Evolutionary conservation across 1,140 invertebrate genomes (phyloP).

Genomic region (Gryon sp.): DNA sequence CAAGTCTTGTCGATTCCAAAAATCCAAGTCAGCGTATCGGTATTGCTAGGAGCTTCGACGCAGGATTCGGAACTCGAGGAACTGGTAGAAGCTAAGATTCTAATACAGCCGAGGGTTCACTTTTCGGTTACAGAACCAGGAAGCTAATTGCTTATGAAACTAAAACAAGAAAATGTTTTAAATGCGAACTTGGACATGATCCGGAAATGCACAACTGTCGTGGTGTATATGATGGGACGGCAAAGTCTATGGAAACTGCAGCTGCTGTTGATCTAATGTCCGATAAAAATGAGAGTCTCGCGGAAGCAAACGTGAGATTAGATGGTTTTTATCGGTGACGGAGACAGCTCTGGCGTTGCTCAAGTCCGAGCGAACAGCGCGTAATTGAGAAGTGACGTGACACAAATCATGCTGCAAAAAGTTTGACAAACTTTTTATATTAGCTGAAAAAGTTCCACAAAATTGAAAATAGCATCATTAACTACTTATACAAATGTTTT

Average conservation of each 20-base stretch:
- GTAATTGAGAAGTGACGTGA: not conserved
- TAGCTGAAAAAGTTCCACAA: not conserved
- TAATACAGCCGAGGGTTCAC: too few relatives aligned
- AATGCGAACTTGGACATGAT: too few relatives aligned
- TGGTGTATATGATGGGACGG: not conserved
- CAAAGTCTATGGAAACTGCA: not conserved
- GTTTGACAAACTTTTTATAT: not conserved
- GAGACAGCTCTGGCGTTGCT: constrained; percentile 5
- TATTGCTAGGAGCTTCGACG: not conserved
- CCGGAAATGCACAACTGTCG: too few relatives aligned
- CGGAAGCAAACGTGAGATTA: constrained; percentile 3
- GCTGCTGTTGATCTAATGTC: constrained; percentile 1
- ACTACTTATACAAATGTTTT: not conserved
- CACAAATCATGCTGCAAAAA: not conserved
- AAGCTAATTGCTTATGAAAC: not conserved
- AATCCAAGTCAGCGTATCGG: not conserved
- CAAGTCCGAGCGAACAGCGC: not conserved
- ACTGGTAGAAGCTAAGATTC: too few relatives aligned
- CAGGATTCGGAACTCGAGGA: too few relatives aligned
- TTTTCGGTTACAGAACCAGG: too few relatives aligned
- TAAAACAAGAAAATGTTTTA: too few relatives aligned
- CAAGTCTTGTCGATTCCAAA: not conserved
- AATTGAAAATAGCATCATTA: not conserved
- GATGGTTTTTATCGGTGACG: constrained; percentile 3
- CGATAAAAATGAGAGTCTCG: constrained; percentile 1